Evolutionary conservation across 2,888 invertebrate genomes (phyloP), one percentile per base, ranked within the genome.

Genomic region (Netelia inedita): DNA sequence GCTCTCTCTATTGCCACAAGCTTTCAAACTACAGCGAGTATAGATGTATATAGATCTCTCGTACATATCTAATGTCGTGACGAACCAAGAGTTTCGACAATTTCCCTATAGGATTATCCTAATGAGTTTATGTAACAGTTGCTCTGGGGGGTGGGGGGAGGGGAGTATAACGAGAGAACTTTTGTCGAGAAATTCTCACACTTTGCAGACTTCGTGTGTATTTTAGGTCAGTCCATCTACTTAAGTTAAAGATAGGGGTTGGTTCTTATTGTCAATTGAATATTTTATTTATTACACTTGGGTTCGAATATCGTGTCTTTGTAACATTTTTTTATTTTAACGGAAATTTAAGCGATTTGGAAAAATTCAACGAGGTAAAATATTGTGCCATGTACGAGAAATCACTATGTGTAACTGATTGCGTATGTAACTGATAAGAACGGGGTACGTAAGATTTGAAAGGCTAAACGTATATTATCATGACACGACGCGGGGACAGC

Each of bases 31-130:
- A 65, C 35, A 50, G 28, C 9, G 61, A 9, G 57, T 16, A 57
- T 19, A 19, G 2, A 57, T 6, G 6, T 35, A 35, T 35, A 35
- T 57, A 16, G 19, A 3, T 21, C 16, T 53, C 50, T 50, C 23
- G 63, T 28, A 28, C 66, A 66, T 57, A 66, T 79, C 71, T 57
- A 79, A 72, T 65, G 55, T 55, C 46, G 43, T 43, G 65, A 65
- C 41, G 65, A 23, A 35, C 66, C 73, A 73, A 73, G 73, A 73
- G 73, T 75, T 75, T 81, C 81, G 75, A 66, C 74, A 50, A 75
- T 74, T 81, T 81, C 59, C 23, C 59, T 3, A 35, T 6, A 23
- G 68, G 50, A 81, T 74, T 81, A 81, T 21, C 16, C 68, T 81
- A 81, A 81, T 63, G 43, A 68, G 16, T 61, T 81, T 75, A 69